Evolutionary conservation across 2,797 vertebrate species (phyloP).

Genomic region (Takifugu rubripes): DNA sequence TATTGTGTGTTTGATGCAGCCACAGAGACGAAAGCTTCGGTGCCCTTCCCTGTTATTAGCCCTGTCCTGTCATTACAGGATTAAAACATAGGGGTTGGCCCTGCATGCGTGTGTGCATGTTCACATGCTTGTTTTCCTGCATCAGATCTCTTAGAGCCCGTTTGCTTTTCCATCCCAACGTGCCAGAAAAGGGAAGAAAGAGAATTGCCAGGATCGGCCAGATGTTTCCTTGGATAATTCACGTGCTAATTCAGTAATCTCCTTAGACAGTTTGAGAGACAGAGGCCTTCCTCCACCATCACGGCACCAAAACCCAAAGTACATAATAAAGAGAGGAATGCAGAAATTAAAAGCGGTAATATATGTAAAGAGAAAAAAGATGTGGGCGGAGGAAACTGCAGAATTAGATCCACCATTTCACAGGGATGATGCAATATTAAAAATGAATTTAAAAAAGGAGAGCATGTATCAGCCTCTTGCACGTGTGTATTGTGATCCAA

Average conservation of each 20-base stretch:
- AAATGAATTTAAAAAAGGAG: conserved; percentile 20
- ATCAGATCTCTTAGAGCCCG: conserved; percentile 38
- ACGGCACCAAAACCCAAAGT: not conserved
- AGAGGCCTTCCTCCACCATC: not conserved
- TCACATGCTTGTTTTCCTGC: conserved; percentile 33
- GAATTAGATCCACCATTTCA: conserved; percentile 19
- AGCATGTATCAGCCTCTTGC: conserved; percentile 31
- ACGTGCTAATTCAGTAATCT: not conserved
- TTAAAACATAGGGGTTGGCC: conserved; percentile 68
- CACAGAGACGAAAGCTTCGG: conserved; percentile 64
- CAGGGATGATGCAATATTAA: conserved; percentile 19
- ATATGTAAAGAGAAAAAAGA: not conserved
- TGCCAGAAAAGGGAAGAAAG: conserved; percentile 17
- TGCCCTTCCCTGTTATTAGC: conserved; percentile 79
- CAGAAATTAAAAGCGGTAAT: too few species aligned
- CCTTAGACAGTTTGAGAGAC: too few species aligned
- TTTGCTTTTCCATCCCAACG: conserved; percentile 44
- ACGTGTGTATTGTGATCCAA: conserved; percentile 21
- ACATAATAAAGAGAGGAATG: conserved; percentile 2
- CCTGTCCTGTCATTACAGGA: conserved; percentile 79
- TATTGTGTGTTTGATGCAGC: conserved; percentile 48
- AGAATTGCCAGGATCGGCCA: not conserved
- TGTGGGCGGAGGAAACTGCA: not conserved
- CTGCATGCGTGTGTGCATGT: conserved; percentile 31
- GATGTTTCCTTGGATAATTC: not conserved